A percentile compares a stretch with the other conserved stretches of the same genome.
phyloP scores from a whole-genome alignment of 2,797 vertebrate species.

The Bradypus variegatus region DNA sequence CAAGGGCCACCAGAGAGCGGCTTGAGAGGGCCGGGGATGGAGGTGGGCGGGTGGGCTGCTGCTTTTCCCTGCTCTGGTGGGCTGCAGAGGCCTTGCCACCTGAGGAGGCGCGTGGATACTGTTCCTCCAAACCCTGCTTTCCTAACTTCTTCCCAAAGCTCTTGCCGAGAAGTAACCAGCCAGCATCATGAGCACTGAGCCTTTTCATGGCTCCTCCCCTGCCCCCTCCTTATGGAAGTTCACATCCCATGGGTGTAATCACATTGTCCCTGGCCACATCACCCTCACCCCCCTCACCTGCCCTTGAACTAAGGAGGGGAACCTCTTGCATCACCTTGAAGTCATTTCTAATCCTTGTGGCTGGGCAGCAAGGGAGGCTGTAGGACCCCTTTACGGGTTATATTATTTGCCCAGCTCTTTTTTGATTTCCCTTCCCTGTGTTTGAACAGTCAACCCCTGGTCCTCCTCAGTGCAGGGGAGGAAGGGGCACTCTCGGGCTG shows the following conservation, averaged over 20 bases:
- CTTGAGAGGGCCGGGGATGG: too few relatives aligned
- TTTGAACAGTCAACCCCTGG: neutral
- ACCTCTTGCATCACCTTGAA: neutral
- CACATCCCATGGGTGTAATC: neutral
- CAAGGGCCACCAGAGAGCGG: neutral
- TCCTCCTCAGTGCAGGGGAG: neutral
- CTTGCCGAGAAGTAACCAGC: neutral
- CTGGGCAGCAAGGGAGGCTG: too few relatives aligned
- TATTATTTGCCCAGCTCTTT: neutral
- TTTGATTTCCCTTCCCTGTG: neutral
- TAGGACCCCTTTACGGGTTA: too few relatives aligned
- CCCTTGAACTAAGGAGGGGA: neutral
- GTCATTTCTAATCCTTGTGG: neutral
- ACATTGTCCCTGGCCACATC: fast-evolving
- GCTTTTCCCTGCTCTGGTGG: neutral
- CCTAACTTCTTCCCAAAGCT: neutral
- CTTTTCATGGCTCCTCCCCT: too few relatives aligned
- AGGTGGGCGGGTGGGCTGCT: too few relatives aligned
- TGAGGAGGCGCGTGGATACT: neutral
- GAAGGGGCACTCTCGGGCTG: neutral
- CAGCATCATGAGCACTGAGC: neutral
- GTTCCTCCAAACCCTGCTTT: neutral
- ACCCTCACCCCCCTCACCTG: fast-evolving
- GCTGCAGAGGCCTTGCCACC: neutral
- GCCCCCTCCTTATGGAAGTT: fast-evolving